Conservation (phyloP, 1,140 invertebrate genomes). For the Trichonephila inaurata region DNA sequence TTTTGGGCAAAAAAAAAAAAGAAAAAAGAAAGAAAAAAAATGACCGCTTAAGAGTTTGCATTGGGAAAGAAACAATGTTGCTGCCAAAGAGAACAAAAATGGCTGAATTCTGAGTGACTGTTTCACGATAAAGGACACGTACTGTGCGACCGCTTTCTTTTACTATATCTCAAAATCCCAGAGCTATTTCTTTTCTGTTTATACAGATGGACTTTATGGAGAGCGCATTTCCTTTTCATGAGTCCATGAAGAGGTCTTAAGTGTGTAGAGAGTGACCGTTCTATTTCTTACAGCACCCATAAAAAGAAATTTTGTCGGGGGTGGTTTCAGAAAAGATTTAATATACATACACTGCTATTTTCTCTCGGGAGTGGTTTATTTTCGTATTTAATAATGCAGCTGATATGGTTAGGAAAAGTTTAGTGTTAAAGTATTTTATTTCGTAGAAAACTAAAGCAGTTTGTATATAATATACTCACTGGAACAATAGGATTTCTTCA, state of each 20-base stretch:
- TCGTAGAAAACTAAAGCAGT: too few species aligned
- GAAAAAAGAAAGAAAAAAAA: too few species aligned
- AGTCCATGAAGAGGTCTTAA: conserved; percentile 35
- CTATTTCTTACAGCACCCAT: neutral
- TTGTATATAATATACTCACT: too few species aligned
- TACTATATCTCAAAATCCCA: neutral
- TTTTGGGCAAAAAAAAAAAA: too few species aligned
- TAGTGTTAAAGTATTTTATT: too few species aligned
- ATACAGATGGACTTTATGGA: conserved; percentile 26
- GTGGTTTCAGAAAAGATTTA: neutral
- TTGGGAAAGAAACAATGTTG: too few species aligned
- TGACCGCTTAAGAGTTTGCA: too few species aligned
- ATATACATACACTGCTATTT: neutral
- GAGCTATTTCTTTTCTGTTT: conserved; percentile 16
- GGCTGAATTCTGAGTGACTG: neutral
- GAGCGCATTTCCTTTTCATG: conserved; percentile 33
- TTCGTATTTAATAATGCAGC: too few species aligned
- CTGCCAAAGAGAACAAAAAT: neutral
- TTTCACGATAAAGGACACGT: neutral
- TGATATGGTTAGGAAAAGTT: too few species aligned
- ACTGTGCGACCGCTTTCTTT: neutral
- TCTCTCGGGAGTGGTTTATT: neutral
- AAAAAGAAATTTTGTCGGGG: neutral
- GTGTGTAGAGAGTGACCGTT: conserved; percentile 25
- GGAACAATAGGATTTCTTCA: too few species aligned